Evolutionary conservation across 1,140 invertebrate species (phyloP).

Genomic region (Callitettix versicolor): DNA sequence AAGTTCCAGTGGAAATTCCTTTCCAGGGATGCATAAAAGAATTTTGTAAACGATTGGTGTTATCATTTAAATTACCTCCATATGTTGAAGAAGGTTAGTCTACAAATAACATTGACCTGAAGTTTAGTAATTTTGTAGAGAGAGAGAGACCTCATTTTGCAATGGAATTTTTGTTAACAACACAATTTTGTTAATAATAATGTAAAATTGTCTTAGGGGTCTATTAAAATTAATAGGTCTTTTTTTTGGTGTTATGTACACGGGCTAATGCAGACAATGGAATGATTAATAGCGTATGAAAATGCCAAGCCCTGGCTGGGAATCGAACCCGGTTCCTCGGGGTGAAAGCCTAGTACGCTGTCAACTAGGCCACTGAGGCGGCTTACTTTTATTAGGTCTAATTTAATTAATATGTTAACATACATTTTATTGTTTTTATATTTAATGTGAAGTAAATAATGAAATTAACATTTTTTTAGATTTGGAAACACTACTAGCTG

Average conservation of each 20-base stretch:
- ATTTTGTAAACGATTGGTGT: slow-evolving; percentile 51
- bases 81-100: slow-evolving; percentile 47
- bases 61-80: slow-evolving; percentile 57
- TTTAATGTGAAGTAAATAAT: too few species aligned
- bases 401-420: slow-evolving; percentile 32
- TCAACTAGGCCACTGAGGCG: too few species aligned
- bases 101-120: too few species aligned
- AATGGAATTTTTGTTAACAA: neutral
- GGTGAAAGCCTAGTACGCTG: too few species aligned
- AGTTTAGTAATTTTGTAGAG: too few species aligned
- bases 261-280: too few species aligned
- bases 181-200: neutral
- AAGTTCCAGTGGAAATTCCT: slow-evolving; percentile 51
- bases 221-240: neutral
- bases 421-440: too few species aligned
- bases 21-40: slow-evolving; percentile 46
- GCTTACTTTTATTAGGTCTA: slow-evolving; percentile 10
- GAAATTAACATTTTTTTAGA: slow-evolving; percentile 27
- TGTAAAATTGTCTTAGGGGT: slow-evolving; percentile 1
- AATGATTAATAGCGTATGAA: too few species aligned
- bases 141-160: slow-evolving; percentile 2
- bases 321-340: too few species aligned
- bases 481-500: slow-evolving; percentile 28
- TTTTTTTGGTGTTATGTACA: neutral
- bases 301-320: too few species aligned